These are phyloP conservation scores for Heliconius aoede DNA, from an alignment of 2,888 invertebrate species.

Conservation along the genomic window DNA sequence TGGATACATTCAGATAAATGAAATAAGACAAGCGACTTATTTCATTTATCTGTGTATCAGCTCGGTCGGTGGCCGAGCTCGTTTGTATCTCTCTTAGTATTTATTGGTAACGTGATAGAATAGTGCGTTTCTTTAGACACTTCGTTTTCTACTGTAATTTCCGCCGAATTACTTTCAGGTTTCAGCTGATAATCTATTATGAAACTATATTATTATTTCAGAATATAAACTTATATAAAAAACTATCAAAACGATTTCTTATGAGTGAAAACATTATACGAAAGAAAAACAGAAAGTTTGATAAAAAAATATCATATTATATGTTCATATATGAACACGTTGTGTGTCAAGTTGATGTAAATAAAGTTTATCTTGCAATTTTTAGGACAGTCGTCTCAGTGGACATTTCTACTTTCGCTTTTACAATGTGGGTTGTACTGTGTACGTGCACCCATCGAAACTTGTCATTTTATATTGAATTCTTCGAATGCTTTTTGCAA, in stretches of 20 bases:
- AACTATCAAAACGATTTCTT: background rate
- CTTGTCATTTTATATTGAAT: background rate
- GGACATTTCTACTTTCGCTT: conserved; percentile 28
- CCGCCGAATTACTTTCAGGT: background rate
- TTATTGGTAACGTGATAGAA: conserved; percentile 28
- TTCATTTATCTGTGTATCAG: conserved; percentile 58
- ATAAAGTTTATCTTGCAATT: conserved; percentile 24
- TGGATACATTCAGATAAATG: conserved; percentile 44
- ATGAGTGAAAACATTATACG: background rate
- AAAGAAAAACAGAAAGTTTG: conserved; percentile 7
- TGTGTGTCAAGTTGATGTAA: conserved; percentile 25
- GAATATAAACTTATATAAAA: too few relatives aligned
- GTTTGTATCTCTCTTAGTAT: conserved; percentile 66
- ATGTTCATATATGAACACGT: conserved; percentile 3
- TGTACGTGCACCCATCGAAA: conserved; percentile 14
- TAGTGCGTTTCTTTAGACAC: background rate
- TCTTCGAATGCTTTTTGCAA: background rate
- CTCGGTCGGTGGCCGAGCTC: conserved; percentile 72
- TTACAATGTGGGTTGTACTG: conserved; percentile 24
- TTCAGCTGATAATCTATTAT: background rate
- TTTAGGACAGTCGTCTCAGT: conserved; percentile 10
- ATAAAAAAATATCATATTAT: background rate
- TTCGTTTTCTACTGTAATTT: background rate
- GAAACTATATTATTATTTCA: too few relatives aligned
- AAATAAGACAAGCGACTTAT: conserved; percentile 53